phyloP scores from a whole-genome alignment of 2,797 vertebrate species.

The Sebastes taczanowskii region DNA sequence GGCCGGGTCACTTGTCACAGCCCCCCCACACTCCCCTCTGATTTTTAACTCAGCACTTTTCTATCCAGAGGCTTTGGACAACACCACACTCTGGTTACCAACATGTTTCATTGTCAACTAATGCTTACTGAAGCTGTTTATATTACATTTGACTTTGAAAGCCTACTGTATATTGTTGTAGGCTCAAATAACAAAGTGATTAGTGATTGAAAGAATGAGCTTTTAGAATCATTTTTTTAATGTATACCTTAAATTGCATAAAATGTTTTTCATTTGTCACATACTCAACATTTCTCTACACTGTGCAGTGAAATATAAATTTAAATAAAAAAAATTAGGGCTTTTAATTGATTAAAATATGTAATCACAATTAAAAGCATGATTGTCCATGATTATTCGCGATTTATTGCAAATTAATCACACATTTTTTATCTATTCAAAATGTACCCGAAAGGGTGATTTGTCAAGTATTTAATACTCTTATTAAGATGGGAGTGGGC shows the following conservation, averaged over 20 bases:
- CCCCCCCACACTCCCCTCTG: not conserved
- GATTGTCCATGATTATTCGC: no score
- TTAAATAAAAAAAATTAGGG: no score
- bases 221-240: not conserved
- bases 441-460: no score
- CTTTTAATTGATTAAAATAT: no score
- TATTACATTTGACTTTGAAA: constrained; percentile 46
- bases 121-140: constrained; percentile 63
- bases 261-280: not conserved
- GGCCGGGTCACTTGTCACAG: constrained; percentile 19
- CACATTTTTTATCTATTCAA: no score
- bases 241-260: not conserved
- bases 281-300: not conserved
- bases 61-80: constrained; percentile 56
- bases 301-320: not conserved
- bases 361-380: no score
- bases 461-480: no score
- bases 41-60: constrained; percentile 72
- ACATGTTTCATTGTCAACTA: constrained; percentile 60
- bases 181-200: not conserved
- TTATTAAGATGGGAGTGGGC: no score
- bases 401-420: no score
- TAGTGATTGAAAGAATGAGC: not conserved
- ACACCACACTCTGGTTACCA: constrained; percentile 50
- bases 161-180: constrained; percentile 2